These are phyloP conservation scores for Gasterosteus nipponicus DNA, from an alignment of 2,113 vertebrate genomes.

Conservation along the genomic window DNA sequence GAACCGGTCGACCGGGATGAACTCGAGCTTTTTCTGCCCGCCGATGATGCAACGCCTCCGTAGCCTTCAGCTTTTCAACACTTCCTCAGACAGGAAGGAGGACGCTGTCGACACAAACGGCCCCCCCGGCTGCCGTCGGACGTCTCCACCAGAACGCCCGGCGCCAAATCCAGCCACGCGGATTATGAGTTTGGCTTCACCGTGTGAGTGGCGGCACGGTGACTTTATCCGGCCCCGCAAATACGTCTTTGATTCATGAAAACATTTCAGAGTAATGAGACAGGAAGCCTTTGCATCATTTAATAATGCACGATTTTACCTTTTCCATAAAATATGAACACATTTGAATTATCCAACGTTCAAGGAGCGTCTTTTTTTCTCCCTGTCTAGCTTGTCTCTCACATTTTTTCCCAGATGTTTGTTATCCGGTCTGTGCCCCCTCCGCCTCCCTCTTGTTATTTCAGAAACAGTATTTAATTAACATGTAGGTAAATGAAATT, in stretches of 20 bases:
- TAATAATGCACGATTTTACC: background rate
- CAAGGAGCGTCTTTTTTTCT: background rate
- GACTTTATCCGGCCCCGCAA: background rate
- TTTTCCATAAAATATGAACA: background rate
- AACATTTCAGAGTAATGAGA: background rate
- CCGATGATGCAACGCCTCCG: constrained; percentile 10
- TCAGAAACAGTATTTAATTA: background rate
- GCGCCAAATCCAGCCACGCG: background rate
- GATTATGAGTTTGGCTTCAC: background rate
- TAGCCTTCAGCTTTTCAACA: constrained; percentile 32
- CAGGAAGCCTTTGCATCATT: background rate
- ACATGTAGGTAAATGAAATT: background rate
- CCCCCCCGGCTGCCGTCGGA: background rate
- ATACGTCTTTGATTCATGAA: background rate
- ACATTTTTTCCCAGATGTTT: no score
- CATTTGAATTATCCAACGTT: background rate
- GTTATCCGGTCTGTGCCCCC: no score
- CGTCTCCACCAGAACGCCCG: no score
- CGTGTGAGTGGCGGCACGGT: background rate
- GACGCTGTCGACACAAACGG: constrained; percentile 21
- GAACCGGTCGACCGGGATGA: background rate
- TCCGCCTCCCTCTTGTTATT: background rate
- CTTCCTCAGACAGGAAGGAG: constrained; percentile 39
- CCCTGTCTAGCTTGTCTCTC: no score
- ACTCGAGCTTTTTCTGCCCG: background rate